Evolutionary conservation across 1,140 invertebrate genomes (phyloP).

Genomic region (Leptopilina clavipes): DNA sequence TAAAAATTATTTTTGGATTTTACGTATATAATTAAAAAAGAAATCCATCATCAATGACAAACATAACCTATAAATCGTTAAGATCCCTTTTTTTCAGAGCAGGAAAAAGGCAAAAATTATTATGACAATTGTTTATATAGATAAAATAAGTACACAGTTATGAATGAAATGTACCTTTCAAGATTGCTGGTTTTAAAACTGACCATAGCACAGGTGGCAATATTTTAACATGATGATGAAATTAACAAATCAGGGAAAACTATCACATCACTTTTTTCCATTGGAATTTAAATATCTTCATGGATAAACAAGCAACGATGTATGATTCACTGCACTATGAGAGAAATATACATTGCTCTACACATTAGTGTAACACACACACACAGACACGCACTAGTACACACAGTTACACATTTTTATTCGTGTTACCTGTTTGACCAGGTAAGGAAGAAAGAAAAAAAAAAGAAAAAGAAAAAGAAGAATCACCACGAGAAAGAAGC

Average conservation of each 20-base stretch:
- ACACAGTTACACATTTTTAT: conserved; percentile 17
- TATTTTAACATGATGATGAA: conserved; percentile 7
- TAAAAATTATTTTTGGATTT: too few species aligned
- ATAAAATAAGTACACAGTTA: too few species aligned
- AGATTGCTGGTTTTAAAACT: conserved; percentile 64
- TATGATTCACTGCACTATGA: conserved; percentile 36
- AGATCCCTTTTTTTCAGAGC: too few species aligned
- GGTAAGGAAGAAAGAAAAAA: not conserved
- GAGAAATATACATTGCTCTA: too few species aligned
- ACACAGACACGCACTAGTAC: conserved; percentile 20
- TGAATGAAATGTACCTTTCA: conserved; percentile 51
- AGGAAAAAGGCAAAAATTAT: too few species aligned
- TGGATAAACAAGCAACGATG: too few species aligned
- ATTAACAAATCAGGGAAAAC: not conserved
- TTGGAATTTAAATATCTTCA: conserved; percentile 30
- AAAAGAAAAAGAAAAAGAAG: not conserved
- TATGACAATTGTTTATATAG: too few species aligned
- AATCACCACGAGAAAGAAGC: conserved; percentile 30
- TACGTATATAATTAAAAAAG: too few species aligned
- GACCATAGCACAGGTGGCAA: conserved; percentile 55
- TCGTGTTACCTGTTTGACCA: conserved; percentile 25
- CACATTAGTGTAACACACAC: not conserved
- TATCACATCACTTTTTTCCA: not conserved
- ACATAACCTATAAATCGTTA: too few species aligned
- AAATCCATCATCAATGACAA: too few species aligned